A percentile compares a stretch with the other conserved stretches of the same genome.
Evolutionary conservation across 1,140 invertebrate genomes (phyloP).

Genomic region (Eumeta japonica): DNA sequence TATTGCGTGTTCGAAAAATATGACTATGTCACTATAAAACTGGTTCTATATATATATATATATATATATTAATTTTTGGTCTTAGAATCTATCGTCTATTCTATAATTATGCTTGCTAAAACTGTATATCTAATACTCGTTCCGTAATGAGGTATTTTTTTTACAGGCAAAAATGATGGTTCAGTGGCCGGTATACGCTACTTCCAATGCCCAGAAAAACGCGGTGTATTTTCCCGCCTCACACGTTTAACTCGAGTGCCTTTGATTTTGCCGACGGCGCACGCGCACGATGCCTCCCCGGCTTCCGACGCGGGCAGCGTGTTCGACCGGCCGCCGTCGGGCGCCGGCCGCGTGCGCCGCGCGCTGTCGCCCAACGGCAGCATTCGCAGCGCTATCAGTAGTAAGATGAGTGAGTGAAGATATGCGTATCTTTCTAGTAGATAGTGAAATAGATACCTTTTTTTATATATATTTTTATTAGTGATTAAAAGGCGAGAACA

Average conservation of each 20-base stretch:
- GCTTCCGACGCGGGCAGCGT: constrained; percentile 43
- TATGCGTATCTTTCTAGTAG: not conserved
- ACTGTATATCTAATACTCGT: too few relatives aligned
- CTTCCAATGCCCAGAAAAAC: constrained; percentile 91
- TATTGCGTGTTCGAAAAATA: too few relatives aligned
- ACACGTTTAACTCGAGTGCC: constrained; percentile 81
- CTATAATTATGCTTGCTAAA: too few relatives aligned
- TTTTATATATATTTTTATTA: constrained; percentile 1
- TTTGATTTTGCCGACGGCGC: constrained; percentile 44
- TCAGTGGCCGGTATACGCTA: constrained; percentile 88
- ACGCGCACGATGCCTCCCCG: constrained; percentile 49
- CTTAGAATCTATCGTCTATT: too few relatives aligned
- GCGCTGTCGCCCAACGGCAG: constrained; percentile 52
- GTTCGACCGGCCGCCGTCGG: constrained; percentile 41
- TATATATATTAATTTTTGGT: too few relatives aligned
- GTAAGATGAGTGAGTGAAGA: constrained; percentile 57
- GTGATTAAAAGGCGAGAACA: too few relatives aligned
- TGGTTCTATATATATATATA: too few relatives aligned
- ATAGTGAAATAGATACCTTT: not conserved
- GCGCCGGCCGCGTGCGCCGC: constrained; percentile 37
- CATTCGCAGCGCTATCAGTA: constrained; percentile 51
- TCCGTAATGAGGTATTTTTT: too few relatives aligned
- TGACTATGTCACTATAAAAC: too few relatives aligned
- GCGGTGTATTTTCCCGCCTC: constrained; percentile 90
- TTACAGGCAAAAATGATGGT: constrained; percentile 92